Evolutionary conservation across 1,140 invertebrate species (phyloP).

Genomic region (Mactra quadrangularis): DNA sequence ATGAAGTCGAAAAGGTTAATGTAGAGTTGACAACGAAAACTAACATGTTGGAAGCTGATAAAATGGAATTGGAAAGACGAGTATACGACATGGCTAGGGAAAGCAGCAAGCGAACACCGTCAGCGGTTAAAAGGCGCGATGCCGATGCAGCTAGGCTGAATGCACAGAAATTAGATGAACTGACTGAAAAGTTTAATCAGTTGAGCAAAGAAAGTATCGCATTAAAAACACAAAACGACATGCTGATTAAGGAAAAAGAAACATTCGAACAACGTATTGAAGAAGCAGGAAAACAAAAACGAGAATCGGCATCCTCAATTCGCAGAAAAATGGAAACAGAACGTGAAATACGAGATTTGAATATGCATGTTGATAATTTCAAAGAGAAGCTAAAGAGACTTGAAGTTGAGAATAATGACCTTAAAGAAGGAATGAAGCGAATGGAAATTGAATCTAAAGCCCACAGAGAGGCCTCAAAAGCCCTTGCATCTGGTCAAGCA

Average conservation of each 20-base stretch:
- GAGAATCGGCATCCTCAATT: conserved; percentile 54
- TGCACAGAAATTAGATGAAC: conserved; percentile 37
- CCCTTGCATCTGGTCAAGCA: conserved; percentile 33
- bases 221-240: conserved; percentile 32
- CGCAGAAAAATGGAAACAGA: conserved; percentile 59
- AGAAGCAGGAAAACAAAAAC: conserved; percentile 47
- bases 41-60: conserved; percentile 45
- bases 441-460: conserved; percentile 47
- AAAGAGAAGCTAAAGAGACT: conserved; percentile 52
- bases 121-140: conserved; percentile 16
- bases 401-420: conserved; percentile 46
- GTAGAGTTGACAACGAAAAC: conserved; percentile 46
- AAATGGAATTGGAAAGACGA: conserved; percentile 50
- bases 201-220: conserved; percentile 38
- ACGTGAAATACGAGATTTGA: conserved; percentile 57
- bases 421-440: conserved; percentile 48
- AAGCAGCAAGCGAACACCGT: conserved; percentile 31
- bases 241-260: conserved; percentile 52
- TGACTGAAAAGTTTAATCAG: conserved; percentile 14
- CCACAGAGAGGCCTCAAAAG: conserved; percentile 36
- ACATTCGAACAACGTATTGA: conserved; percentile 39
- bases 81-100: conserved; percentile 43
- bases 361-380: conserved; percentile 54
- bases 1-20: conserved; percentile 50
- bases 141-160: conserved; percentile 14